phyloP scores from a whole-genome alignment of 2,113 vertebrate species.

The Egretta garzetta region DNA sequence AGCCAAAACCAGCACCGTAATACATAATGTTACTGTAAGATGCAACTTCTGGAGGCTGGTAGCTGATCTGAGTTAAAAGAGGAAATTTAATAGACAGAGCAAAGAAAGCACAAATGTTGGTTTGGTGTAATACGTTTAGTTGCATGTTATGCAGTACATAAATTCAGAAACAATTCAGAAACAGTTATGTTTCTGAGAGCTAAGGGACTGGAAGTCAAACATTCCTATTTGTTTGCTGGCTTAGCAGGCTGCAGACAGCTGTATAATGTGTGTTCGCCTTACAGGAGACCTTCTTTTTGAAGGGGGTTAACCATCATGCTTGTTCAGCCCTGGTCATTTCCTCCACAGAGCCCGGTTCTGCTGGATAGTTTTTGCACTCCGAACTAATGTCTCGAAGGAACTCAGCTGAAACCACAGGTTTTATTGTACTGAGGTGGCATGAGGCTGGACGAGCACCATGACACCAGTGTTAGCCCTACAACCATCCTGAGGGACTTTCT shows the following conservation, averaged over 20 bases:
- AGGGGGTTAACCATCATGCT: not conserved
- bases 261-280: not conserved
- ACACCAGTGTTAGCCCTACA: not conserved
- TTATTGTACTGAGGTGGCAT: not conserved
- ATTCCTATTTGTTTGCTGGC: not conserved
- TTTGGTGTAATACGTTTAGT: not conserved
- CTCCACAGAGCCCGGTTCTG: not conserved
- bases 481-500: slow-evolving; percentile 12
- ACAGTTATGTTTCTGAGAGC: not conserved
- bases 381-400: not conserved
- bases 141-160: accelerated
- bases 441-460: slow-evolving; percentile 1
- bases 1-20: not conserved
- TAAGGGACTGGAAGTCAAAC: not conserved
- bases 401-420: slow-evolving; percentile 2
- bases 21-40: not conserved
- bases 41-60: not conserved
- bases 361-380: not conserved
- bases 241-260: not conserved
- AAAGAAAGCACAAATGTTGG: not conserved
- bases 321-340: not conserved
- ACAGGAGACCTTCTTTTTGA: not conserved
- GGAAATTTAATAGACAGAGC: not conserved
- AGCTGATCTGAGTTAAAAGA: not conserved
- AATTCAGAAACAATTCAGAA: not conserved